These are phyloP conservation scores for Nephotettix cincticeps DNA, from an alignment of 1,140 invertebrate species.

Conservation along the genomic window DNA sequence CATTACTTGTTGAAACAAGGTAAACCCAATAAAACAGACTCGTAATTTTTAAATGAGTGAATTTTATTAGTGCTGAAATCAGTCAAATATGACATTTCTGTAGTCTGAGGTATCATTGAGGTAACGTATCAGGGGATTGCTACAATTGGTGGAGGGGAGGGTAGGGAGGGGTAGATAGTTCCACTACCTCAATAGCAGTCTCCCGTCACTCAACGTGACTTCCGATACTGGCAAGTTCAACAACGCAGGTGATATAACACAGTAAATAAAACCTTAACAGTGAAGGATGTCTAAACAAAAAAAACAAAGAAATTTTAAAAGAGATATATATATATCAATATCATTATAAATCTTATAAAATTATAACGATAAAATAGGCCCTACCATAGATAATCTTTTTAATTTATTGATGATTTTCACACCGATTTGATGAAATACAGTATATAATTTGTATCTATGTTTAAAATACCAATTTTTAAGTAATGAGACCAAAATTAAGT, in stretches of 20 bases:
- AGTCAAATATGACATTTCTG: not conserved
- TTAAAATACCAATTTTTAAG: no score
- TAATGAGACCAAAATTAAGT: no score
- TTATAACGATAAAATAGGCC: no score
- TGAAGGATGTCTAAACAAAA: not conserved
- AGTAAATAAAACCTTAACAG: not conserved
- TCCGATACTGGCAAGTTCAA: not conserved
- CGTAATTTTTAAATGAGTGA: not conserved
- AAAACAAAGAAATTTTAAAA: not conserved
- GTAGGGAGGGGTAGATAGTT: not conserved
- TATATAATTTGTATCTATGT: no score
- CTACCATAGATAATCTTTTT: no score
- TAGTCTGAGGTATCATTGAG: not conserved
- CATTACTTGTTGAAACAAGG: no score
- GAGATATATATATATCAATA: no score
- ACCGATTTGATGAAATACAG: no score
- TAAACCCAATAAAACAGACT: not conserved
- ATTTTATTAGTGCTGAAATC: conserved; percentile 10
- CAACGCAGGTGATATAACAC: not conserved
- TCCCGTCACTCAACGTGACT: not conserved
- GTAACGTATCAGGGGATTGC: not conserved
- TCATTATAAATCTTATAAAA: no score
- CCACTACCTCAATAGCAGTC: not conserved
- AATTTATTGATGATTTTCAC: no score
- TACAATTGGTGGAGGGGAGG: not conserved